Evolutionary conservation across 2,888 invertebrate species (phyloP), one percentile per base, ranked within the genome.

Genomic region (Drosophila sordidula): DNA sequence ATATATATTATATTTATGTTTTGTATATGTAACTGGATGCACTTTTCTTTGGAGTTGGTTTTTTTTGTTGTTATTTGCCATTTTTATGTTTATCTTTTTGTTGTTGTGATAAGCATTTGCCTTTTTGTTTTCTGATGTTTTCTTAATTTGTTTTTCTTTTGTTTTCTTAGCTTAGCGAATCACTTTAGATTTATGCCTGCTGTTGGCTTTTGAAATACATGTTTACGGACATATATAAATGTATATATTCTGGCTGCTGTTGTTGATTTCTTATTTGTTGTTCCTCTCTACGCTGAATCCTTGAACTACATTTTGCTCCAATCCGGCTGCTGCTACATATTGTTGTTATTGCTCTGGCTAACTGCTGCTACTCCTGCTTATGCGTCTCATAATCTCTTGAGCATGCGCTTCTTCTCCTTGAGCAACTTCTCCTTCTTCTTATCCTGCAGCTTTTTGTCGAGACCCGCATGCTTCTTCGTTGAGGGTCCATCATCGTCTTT

Each of bases 321-420:
- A 56, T 29, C 12, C 26, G 56, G 16, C 56, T 50, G 45, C 63
- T 63, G 63, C 51, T 32, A 49, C 41, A 52, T 52, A 42, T 42
- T 14, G 26, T 45, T 42, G 14, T 34, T 12, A 6, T 59, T 29
- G 49, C 45, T 32, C 45, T 32, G 46, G 34, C 34, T 39, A 29
- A 22, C 41, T 50, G 16, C 51, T 50, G 38, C 22, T 41, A 11
- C 25, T 47, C 26, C 9, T 34, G 45, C 42, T 83, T 76, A 77
- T 72, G 83, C 81, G 68, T 79, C 92, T 96, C 96, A 97, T 95
- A 97, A 95, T 93, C 97, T 94, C 92, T 97, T 97, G 59, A 97
- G 93, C 78, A 96, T 96, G 92, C 96, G 95, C 92, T 96, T 97
- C 92, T 97, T 97, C 89, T 97, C 97, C 93, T 96, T 97, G 83